Base-by-base conservation (phyloP, 2,888 invertebrate species). In the Cheilosia pagana region DNA sequence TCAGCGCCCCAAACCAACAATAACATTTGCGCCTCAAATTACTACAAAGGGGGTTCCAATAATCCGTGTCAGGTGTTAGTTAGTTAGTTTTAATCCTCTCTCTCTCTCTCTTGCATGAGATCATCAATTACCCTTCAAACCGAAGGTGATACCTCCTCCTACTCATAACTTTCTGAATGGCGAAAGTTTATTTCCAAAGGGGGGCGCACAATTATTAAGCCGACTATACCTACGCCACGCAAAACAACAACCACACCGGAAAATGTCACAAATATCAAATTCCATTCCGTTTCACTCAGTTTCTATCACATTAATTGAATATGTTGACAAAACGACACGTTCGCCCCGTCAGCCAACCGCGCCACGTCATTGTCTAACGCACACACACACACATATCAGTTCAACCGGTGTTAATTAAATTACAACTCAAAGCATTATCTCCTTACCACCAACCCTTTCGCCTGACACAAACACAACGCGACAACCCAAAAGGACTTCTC, bases 231-330 rank as follows among this genome's bases (percentile, higher is more conserved):
- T 52, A 53, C 35, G 19, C 41, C 62, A 28, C 41, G 48, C 41
- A 55, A n/a, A n/a, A 10, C 35, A 19, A 19, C 55, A 8, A 55
- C 28, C 28, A 28, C 23, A 25, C n/a, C 7, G 21, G 60, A 52
- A 63, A 41, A 63, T 23, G 45, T 28, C 43, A 14, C 14, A 57
- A 57, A 72, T 79, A 60, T 74, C 65, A 65, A 71, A 71, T 78
- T 78, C 41, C 77, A 72, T 78, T 60, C 45, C 68, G 65, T 78
- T 71, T 60, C 62, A 50, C 50, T 63, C 71, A 41, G 63, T 63
- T 62, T 71, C 62, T 59, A 39, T 75, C 52, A 70, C 45, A 53
- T 70, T 77, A 60, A 60, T 41, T 76, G 52, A 68, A 68, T 53
- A 68, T 59, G 52, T 60, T 60, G 41, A 19, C 43, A 76, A 45